Percentiles rank a stretch among this genome's conserved stretches.
Conservation (phyloP, 2,113 vertebrate species). For the Eurystomus gularis region DNA sequence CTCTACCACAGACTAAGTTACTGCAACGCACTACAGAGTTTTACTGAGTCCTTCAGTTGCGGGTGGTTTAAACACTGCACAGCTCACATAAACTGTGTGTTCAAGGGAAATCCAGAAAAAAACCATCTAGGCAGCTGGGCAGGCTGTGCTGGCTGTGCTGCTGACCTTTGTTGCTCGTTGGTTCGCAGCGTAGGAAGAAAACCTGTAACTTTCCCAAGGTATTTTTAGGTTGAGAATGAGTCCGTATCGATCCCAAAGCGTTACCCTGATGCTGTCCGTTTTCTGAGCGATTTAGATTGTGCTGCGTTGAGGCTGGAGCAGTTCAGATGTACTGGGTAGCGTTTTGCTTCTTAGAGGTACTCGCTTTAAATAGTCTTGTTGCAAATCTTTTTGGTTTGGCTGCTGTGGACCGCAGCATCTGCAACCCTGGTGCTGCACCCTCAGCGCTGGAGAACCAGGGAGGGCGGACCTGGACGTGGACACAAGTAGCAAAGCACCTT, state of each 20-base stretch:
- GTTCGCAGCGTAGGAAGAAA: neutral
- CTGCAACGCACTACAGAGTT: neutral
- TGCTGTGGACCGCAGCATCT: neutral
- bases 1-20: neutral
- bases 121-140: neutral
- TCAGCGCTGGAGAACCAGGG: neutral
- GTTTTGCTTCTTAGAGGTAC: neutral
- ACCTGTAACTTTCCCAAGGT: neutral
- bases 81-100: neutral
- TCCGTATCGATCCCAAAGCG: rapidly evolving
- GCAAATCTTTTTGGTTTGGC: neutral
- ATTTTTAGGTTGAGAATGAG: neutral
- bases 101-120: neutral
- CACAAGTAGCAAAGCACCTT: neutral
- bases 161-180: neutral
- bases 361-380: neutral
- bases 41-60: neutral
- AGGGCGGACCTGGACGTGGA: neutral
- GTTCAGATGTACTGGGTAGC: neutral
- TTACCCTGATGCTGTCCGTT: neutral
- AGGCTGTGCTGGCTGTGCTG: neutral
- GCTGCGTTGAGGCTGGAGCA: neutral
- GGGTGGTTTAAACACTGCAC: neutral
- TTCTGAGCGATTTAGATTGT: neutral
- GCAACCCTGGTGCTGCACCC: neutral